These are phyloP conservation scores for Corvus hawaiiensis DNA, from an alignment of 2,113 vertebrate genomes.

Conservation along the genomic window DNA sequence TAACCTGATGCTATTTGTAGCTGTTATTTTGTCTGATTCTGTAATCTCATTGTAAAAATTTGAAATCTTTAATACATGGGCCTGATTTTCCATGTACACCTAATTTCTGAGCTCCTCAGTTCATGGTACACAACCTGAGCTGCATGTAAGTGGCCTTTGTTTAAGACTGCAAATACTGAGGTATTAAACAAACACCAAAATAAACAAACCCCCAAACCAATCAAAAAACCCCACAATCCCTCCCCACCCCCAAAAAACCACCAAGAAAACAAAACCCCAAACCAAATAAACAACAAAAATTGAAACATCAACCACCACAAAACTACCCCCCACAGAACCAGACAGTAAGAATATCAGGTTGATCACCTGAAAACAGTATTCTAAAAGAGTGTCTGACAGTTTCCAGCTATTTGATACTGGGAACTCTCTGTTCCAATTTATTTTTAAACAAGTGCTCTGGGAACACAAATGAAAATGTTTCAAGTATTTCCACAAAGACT, in stretches of 20 bases:
- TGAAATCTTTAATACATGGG: not conserved
- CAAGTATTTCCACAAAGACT: not conserved
- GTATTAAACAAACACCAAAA: not conserved
- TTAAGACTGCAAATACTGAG: not conserved
- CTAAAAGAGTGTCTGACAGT: not conserved
- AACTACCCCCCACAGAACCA: not conserved
- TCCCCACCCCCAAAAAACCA: rapidly evolving
- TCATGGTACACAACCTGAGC: not conserved
- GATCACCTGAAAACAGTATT: not conserved
- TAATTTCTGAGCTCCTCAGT: not conserved
- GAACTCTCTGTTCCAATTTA: not conserved
- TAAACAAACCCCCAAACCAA: not conserved
- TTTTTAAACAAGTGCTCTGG: constrained; percentile 12
- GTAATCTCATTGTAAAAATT: not conserved
- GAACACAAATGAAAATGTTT: not conserved
- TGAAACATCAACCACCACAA: not conserved
- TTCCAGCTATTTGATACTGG: not conserved
- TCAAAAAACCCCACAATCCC: rapidly evolving
- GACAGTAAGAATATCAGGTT: not conserved
- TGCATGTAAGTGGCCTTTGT: not conserved
- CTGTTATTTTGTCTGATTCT: not conserved
- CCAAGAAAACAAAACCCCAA: not conserved
- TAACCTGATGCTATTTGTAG: not conserved
- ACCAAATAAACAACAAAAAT: not conserved
- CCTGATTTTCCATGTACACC: not conserved